Conservation (phyloP, 53 echinoderm and acorn worm species). For the Stichopus horrens region DNA sequence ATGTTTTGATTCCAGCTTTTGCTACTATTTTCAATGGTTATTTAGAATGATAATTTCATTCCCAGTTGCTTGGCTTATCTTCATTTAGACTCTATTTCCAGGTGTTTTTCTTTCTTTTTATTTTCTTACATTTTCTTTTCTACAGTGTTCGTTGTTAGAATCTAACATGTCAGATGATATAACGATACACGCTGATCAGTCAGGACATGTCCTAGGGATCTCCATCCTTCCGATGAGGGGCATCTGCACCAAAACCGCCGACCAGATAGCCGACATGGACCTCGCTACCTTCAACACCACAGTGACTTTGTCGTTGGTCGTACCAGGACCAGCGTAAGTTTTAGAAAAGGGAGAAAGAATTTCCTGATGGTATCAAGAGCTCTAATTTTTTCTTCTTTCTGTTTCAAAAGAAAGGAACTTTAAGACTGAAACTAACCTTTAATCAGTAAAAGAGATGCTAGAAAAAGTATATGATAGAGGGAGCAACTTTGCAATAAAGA, state of each 20-base stretch:
- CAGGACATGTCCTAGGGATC: conserved; percentile 88
- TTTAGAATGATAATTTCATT: no score
- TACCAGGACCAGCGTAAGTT: conserved; percentile 92
- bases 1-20: no score
- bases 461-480: no score
- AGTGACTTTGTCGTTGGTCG: conserved; percentile 69
- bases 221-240: conserved; percentile 68
- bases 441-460: background rate
- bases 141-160: conserved; percentile 86
- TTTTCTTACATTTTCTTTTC: no score
- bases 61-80: no score
- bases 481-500: no score
- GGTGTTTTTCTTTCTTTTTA: no score
- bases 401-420: no score
- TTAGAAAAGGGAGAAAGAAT: background rate
- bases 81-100: no score
- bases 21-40: no score
- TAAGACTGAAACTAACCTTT: background rate
- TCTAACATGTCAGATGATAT: conserved; percentile 90
- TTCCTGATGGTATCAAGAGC: no score
- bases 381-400: no score
- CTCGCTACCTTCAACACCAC: conserved; percentile 74
- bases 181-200: conserved; percentile 86
- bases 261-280: conserved; percentile 55
- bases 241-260: conserved; percentile 60